Base-by-base conservation (phyloP, 2,888 invertebrate species). In the Microplitis deprimator region DNA sequence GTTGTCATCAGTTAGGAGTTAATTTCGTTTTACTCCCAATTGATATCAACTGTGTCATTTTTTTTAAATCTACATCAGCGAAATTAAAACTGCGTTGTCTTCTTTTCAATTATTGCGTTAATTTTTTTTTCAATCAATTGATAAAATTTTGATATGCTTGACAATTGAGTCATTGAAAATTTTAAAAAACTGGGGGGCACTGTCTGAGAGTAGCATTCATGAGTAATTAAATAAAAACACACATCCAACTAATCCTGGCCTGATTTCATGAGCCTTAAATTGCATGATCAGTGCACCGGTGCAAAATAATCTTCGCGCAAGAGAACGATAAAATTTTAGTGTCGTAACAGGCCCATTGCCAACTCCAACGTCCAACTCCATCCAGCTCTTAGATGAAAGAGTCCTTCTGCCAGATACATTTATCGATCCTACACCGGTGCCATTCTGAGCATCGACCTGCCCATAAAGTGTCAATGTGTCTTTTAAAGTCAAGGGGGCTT, bases 401-500 rank as follows among this genome's bases (percentile, higher is more conserved):
- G 97, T 91, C 84, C 96, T 93, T 78, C 96, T 92, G 84, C 95
- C 94, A 6, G 95, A 93, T 16, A 96, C 89, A 83, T 94, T 93
- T 71, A 98, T 92, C n/a, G 94, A 93, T 0, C 96, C 95, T 40
- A 92, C 92, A 64, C 97, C 96, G 80, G 94, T 95, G 17, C 98
- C 98, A 92, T 98, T 98, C 83, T 96, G 95, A 1, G 96, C 95
- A 75, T 93, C 94, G 75, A 97, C 91, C 84, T 95, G 94, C 6
- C 97, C 97, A 8, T 95, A 94, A 84, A 98, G 91, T 0, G 95
- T 94, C 82, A 96, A 93, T 0, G 97, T 97, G 85, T 98, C 96
- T 83, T 94, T 94, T 73, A 94, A 90, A 0, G 97, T 97, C 38
- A 98, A 91, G 0, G 98, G 98, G 68, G 97, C 96, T 89, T 98